A percentile compares a stretch with the other conserved stretches of the same genome.
Evolutionary conservation across 2,113 vertebrate genomes (phyloP).

Genomic region (Galeopterus variegatus): DNA sequence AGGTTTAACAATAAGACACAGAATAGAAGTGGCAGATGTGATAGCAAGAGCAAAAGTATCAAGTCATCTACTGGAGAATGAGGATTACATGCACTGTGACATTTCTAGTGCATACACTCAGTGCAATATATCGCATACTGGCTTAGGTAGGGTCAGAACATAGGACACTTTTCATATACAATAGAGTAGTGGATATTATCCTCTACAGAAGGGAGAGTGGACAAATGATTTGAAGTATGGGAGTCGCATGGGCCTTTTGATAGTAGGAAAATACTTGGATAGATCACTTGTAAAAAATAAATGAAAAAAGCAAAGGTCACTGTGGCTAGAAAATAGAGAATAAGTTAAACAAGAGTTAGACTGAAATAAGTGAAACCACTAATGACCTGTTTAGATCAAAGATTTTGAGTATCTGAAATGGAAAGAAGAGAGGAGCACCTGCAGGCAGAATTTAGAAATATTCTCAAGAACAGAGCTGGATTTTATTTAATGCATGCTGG

Average conservation of each 20-base stretch:
- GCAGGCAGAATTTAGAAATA: background rate
- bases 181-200: background rate
- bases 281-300: background rate
- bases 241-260: background rate
- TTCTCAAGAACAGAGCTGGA: background rate
- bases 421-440: background rate
- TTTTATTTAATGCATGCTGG: background rate
- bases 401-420: background rate
- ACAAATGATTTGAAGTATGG: background rate
- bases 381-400: background rate
- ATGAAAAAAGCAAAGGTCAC: background rate
- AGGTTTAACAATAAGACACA: background rate
- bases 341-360: background rate
- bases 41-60: background rate
- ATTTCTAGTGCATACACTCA: background rate
- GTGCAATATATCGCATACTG: background rate
- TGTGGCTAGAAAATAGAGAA: background rate
- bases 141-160: background rate
- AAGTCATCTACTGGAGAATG: background rate
- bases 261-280: background rate
- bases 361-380: background rate
- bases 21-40: background rate
- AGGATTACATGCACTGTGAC: background rate
- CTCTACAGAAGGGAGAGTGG: fast-evolving
- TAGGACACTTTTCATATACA: background rate